Base-by-base conservation (phyloP, 2,888 invertebrate genomes). In the Deilephila porcellus region DNA sequence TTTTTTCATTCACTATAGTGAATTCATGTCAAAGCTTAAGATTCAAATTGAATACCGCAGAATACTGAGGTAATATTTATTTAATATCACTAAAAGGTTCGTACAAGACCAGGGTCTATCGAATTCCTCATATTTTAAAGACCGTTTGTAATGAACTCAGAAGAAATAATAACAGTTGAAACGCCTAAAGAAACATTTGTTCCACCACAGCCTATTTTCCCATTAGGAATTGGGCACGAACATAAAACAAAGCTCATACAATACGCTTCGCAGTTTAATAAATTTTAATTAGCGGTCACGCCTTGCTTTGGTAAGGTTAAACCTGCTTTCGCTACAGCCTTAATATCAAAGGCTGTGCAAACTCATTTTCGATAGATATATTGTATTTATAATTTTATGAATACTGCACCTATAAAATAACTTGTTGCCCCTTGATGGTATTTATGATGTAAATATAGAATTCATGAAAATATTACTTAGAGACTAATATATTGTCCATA, bases 251-350 rank as follows among this genome's bases (percentile, higher is more conserved):
- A 67, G 3, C 67, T 64, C 64, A 37, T 25, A 52, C 52, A 67
- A 25, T 67, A 64, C 64, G 37, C 45, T 52, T 25, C 52, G 5
- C 60, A 17, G 67, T 67, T 67, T 67, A 67, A 67, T 67, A 67
- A 67, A 67, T 67, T 67, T 67, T 52, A 67, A 67, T 67, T 67
- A 67, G 67, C 67, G 67, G 67, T 67, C 67, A 67, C 67, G 59
- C 56, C 71, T 71, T n/a, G 8, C 56, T 71, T 34, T 29, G 59
- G 20, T 3, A 37, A 60, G 34, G 45, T n/a, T 56, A 7, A 56
- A n/a, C 56, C 56, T 6, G 5, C n/a, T n/a, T n/a, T 56, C 6
- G 5, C 56, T n/a, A 45, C 20, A 45, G 20, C 64, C 64, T 64
- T 20, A 20, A 52, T 45, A 8, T 67, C 67, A 67, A 67, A 67